A percentile compares a stretch with the other conserved stretches of the same genome.
Conservation (phyloP, 2,797 vertebrate genomes). For the Acrocephalus scirpaceus region DNA sequence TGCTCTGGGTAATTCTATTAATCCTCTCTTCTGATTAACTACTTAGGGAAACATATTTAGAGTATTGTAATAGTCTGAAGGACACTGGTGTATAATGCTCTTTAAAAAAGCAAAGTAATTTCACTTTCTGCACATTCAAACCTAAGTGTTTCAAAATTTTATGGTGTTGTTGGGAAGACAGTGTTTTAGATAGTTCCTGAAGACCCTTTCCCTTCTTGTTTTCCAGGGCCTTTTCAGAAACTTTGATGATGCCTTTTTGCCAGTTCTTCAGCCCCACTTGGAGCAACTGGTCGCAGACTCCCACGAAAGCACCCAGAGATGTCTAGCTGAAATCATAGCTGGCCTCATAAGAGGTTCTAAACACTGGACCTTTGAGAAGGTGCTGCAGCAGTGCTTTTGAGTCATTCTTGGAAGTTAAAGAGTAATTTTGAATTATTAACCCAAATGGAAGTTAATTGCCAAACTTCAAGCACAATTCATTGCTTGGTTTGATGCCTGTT, state of each 20-base stretch:
- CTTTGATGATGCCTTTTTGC: slow-evolving; percentile 89
- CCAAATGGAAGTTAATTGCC: neutral
- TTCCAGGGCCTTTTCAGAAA: slow-evolving; percentile 94
- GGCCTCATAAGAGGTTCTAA: slow-evolving; percentile 95
- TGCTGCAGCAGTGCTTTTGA: slow-evolving; percentile 7
- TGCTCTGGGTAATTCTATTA: neutral
- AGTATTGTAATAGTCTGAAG: neutral
- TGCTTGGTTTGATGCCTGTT: neutral
- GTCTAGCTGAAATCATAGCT: slow-evolving; percentile 95
- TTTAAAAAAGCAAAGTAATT: neutral
- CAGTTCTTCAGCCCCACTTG: slow-evolving; percentile 89
- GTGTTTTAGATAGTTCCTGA: neutral
- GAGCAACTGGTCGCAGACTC: slow-evolving; percentile 89
- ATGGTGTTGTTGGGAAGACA: neutral
- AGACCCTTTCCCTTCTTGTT: neutral
- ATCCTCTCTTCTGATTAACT: neutral
- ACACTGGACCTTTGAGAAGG: slow-evolving; percentile 91
- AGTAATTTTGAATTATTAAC: neutral
- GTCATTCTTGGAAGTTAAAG: neutral
- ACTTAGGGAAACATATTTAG: neutral
- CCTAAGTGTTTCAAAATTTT: neutral
- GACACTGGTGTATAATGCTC: neutral
- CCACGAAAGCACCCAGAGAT: slow-evolving; percentile 95
- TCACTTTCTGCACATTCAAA: neutral
- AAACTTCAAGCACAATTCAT: neutral